A percentile compares a stretch with the other conserved stretches of the same genome.
Evolutionary conservation across 2,113 vertebrate species (phyloP).

Genomic region (Oreocharis arfaki): DNA sequence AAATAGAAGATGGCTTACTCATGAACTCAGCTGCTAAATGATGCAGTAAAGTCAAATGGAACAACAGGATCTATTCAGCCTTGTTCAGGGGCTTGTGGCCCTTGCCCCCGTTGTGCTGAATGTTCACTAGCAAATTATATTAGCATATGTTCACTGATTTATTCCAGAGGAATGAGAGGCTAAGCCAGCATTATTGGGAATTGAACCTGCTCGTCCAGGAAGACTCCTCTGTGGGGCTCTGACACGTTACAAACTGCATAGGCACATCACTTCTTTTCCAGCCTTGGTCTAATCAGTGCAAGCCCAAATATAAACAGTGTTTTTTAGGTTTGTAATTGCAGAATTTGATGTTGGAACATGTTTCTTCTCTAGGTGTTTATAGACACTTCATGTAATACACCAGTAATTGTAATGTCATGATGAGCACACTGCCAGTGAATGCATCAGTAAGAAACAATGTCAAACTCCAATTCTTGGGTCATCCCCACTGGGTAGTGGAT

Average conservation of each 20-base stretch:
- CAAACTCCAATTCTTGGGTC: neutral
- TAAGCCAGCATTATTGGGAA: neutral
- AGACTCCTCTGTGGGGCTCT: neutral
- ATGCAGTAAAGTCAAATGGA: neutral
- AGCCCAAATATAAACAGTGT: neutral
- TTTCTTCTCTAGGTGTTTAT: neutral
- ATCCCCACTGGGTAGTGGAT: neutral
- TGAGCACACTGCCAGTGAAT: neutral
- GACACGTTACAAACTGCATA: neutral
- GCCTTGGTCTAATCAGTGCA: neutral
- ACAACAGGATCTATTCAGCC: neutral
- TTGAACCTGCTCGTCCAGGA: neutral
- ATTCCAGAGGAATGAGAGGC: neutral
- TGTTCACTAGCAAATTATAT: accelerated
- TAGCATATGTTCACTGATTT: neutral
- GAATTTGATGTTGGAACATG: neutral
- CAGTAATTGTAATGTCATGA: neutral
- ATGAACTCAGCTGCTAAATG: neutral
- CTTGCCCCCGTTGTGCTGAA: neutral
- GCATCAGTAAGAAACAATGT: neutral
- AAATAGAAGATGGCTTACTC: neutral
- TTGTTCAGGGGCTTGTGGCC: neutral
- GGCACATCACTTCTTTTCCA: neutral
- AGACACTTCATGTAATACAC: neutral
- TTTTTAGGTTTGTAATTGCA: neutral